A percentile compares a stretch with the other conserved stretches of the same genome.
Conservation (phyloP, 2,888 invertebrate species). For the Synanthedon myopaeformis region DNA sequence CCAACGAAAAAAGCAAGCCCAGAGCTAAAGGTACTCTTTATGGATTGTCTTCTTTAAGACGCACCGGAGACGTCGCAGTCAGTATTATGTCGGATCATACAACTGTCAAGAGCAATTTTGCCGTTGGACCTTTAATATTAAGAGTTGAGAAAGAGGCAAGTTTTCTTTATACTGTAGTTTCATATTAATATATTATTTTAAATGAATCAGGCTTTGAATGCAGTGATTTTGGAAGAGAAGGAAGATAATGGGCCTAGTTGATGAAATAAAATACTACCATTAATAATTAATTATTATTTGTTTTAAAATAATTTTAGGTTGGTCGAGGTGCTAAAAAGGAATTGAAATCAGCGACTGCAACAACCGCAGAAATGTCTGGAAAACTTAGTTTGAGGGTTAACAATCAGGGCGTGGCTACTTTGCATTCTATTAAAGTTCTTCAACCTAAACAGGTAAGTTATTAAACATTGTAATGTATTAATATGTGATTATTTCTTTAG, state of each 20-base stretch:
- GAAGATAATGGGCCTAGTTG: background rate
- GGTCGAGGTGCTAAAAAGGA: constrained; percentile 84
- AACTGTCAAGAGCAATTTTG: constrained; percentile 85
- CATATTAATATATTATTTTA: too few relatives aligned
- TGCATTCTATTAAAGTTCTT: constrained; percentile 86
- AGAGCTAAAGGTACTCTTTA: constrained; percentile 84
- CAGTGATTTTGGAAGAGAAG: background rate
- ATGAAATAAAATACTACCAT: background rate
- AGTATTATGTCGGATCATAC: constrained; percentile 84
- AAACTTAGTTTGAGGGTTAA: constrained; percentile 81
- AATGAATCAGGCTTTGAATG: background rate
- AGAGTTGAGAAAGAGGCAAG: constrained; percentile 82
- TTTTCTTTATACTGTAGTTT: background rate
- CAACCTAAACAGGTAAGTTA: constrained; percentile 84
- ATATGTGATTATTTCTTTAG: too few relatives aligned
- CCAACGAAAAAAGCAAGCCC: constrained; percentile 64
- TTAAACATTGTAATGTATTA: background rate
- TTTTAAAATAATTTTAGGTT: constrained; percentile 53
- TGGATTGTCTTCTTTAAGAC: constrained; percentile 81
- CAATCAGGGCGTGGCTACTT: constrained; percentile 83
- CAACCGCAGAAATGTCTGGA: constrained; percentile 88
- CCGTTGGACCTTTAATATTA: constrained; percentile 81
- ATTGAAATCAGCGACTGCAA: constrained; percentile 87
- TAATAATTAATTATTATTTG: background rate
- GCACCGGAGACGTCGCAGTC: constrained; percentile 84